Conservation (phyloP, 2,888 invertebrate species). For the Autographa pulchrina region DNA sequence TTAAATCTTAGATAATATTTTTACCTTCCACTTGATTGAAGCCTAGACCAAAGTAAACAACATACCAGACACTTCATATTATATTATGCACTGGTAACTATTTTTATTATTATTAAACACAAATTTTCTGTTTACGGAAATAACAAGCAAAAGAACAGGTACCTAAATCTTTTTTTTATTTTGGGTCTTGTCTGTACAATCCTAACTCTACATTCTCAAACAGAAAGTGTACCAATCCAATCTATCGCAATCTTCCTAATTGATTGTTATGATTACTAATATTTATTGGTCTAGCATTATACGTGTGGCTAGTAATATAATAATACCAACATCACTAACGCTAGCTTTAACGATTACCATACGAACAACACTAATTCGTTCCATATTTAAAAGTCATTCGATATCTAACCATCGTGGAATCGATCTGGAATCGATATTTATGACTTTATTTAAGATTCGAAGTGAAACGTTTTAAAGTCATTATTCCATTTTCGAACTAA, state of each 20-base stretch:
- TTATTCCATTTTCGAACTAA: slow-evolving; percentile 13
- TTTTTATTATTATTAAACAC: too few relatives aligned
- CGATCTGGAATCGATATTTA: slow-evolving; percentile 38
- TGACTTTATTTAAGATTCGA: slow-evolving; percentile 40
- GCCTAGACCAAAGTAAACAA: too few relatives aligned
- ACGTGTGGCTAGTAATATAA: slow-evolving; percentile 44
- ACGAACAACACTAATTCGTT: slow-evolving; percentile 23
- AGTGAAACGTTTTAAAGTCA: slow-evolving; percentile 20
- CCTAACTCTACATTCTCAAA: slow-evolving; percentile 61
- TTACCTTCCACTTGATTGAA: too few relatives aligned
- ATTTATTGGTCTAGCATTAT: slow-evolving; percentile 74
- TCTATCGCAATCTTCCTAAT: slow-evolving; percentile 79
- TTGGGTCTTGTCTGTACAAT: slow-evolving; percentile 23
- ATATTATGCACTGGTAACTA: too few relatives aligned
- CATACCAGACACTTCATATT: too few relatives aligned
- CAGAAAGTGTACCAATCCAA: slow-evolving; percentile 72
- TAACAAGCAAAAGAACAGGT: too few relatives aligned
- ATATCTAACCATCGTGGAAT: slow-evolving; percentile 37
- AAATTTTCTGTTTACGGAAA: too few relatives aligned
- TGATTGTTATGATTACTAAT: slow-evolving; percentile 80
- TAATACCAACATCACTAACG: slow-evolving; percentile 46
- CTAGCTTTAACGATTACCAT: slow-evolving; percentile 37
- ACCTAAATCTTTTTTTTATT: neutral
- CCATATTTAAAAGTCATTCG: slow-evolving; percentile 41
- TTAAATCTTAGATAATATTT: too few relatives aligned